Conservation (phyloP, 1,140 invertebrate species). For the Lepidostoma basale region DNA sequence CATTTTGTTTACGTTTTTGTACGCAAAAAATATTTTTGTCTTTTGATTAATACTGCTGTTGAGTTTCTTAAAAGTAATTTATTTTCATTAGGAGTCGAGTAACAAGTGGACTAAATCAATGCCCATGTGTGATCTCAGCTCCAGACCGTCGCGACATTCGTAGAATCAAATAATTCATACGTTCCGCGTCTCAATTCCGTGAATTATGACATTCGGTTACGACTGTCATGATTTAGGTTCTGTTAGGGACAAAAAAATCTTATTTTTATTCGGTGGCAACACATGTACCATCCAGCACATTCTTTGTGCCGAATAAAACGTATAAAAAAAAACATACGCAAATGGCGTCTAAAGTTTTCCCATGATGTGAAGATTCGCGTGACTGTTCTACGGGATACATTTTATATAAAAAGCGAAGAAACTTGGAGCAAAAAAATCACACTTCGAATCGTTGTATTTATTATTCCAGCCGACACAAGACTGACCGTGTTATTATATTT, state of each 20-base stretch:
- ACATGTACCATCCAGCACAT: background rate
- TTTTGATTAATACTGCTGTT: background rate
- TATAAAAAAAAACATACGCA: slow-evolving; percentile 1
- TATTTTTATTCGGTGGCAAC: slow-evolving; percentile 6
- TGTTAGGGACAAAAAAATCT: background rate
- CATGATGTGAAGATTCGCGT: slow-evolving; percentile 13
- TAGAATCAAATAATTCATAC: slow-evolving; percentile 17
- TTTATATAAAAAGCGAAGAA: background rate
- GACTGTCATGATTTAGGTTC: slow-evolving; percentile 18
- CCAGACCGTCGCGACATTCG: background rate
- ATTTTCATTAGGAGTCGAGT: background rate
- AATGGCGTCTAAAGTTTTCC: background rate
- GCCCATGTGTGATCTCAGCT: slow-evolving; percentile 10
- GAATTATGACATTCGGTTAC: slow-evolving; percentile 22
- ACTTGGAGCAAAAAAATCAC: slow-evolving; percentile 11
- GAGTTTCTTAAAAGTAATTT: background rate
- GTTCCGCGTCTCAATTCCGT: slow-evolving; percentile 10
- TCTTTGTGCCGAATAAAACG: background rate
- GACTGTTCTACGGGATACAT: background rate
- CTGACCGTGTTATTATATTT: too few species aligned
- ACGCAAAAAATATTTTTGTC: background rate
- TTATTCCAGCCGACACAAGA: too few species aligned
- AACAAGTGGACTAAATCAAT: slow-evolving; percentile 18
- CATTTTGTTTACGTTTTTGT: background rate
- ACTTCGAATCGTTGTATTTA: too few species aligned